Evolutionary conservation across 2,113 vertebrate genomes (phyloP).

Genomic region (Plotosus lineatus): DNA sequence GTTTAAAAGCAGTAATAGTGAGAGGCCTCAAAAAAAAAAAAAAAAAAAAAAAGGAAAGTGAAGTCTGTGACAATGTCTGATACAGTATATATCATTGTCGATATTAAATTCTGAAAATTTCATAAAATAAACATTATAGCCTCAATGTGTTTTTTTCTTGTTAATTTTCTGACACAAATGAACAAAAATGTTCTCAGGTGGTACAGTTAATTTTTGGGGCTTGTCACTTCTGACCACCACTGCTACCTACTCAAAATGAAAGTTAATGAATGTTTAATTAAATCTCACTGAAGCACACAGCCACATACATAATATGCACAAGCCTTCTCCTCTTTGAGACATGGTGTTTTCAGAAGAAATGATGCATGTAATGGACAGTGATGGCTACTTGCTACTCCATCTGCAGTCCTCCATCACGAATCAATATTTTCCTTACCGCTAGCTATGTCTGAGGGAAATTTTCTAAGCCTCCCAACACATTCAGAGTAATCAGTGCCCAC

Average conservation of each 20-base stretch:
- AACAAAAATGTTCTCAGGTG: neutral
- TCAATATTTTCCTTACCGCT: conserved; percentile 70
- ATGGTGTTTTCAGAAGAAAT: conserved; percentile 19
- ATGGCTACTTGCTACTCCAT: conserved; percentile 74
- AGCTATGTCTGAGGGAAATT: conserved; percentile 7
- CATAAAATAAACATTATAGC: neutral
- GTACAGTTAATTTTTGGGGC: neutral
- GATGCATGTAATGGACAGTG: conserved; percentile 66
- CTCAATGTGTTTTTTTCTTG: neutral
- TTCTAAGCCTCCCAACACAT: conserved; percentile 22
- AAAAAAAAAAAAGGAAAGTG: neutral
- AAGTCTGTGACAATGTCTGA: neutral
- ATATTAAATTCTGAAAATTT: neutral
- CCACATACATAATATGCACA: conserved; percentile 9
- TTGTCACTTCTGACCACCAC: neutral
- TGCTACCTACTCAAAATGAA: neutral
- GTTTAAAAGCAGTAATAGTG: too few species aligned
- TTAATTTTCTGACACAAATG: neutral
- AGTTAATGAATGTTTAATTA: neutral
- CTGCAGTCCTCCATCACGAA: conserved; percentile 70
- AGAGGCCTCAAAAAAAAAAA: too few species aligned
- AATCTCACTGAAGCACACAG: neutral
- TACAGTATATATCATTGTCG: neutral
- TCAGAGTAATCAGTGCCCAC: conserved; percentile 22
- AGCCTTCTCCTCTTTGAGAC: conserved; percentile 12